Conservation (phyloP, 2,113 vertebrate genomes). For the Illadopsis cleaveri region DNA sequence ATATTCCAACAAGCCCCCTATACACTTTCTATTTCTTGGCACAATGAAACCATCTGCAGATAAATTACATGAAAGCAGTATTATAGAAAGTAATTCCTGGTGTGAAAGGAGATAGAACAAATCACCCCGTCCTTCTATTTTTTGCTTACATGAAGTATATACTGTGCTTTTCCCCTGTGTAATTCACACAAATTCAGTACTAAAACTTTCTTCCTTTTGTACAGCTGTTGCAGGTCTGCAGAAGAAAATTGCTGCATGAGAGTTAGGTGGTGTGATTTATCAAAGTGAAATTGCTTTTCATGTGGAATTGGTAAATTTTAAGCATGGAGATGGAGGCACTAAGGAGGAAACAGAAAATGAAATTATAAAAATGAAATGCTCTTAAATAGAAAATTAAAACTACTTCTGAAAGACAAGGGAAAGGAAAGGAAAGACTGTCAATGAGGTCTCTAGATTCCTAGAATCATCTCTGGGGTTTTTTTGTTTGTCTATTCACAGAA, state of each 20-base stretch:
- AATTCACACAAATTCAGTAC: not conserved
- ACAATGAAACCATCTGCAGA: not conserved
- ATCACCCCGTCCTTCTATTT: not conserved
- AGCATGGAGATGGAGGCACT: not conserved
- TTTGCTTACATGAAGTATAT: not conserved
- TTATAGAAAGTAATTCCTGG: not conserved
- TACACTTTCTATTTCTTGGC: not conserved
- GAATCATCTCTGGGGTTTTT: accelerated
- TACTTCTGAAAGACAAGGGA: not conserved
- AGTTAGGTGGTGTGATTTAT: not conserved
- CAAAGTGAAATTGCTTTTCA: not conserved
- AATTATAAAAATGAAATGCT: not conserved
- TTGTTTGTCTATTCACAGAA: not conserved
- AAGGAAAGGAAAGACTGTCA: not conserved
- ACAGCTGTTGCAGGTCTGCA: not conserved
- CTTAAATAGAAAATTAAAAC: not conserved
- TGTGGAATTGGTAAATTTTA: not conserved
- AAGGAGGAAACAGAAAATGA: not conserved
- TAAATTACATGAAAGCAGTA: not conserved
- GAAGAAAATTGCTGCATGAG: not conserved
- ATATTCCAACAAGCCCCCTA: accelerated
- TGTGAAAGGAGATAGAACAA: not conserved
- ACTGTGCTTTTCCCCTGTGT: not conserved
- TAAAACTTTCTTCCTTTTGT: not conserved
- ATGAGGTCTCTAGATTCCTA: not conserved